Conservation (phyloP, 2,888 invertebrate genomes). For the Drosophila formosana region DNA sequence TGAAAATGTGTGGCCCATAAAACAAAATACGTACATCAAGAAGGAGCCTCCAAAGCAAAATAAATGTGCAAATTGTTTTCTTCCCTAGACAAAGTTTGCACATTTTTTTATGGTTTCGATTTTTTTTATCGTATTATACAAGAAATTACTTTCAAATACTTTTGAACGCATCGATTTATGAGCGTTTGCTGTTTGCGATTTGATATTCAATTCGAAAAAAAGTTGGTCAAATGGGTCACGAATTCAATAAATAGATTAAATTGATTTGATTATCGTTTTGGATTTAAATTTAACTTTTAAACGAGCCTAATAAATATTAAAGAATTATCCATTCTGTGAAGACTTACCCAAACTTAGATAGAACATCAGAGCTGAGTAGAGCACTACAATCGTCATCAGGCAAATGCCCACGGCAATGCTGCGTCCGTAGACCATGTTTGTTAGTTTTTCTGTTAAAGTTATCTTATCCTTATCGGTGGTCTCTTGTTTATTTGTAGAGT, state of each 20-base stretch:
- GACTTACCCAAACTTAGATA: conserved; percentile 84
- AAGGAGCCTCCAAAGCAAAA: conserved; percentile 15
- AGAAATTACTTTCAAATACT: conserved; percentile 70
- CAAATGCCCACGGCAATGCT: conserved; percentile 84
- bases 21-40: conserved; percentile 51
- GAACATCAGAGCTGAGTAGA: conserved; percentile 82
- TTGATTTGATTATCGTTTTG: neutral
- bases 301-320: neutral
- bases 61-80: conserved; percentile 60
- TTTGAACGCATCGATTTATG: conserved; percentile 60
- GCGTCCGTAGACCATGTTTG: conserved; percentile 82
- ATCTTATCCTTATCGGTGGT: conserved; percentile 44
- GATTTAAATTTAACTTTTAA: neutral
- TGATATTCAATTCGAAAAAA: conserved; percentile 9
- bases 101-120: conserved; percentile 49
- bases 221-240: neutral
- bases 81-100: conserved; percentile 44
- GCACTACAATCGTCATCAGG: conserved; percentile 79
- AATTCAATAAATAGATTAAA: conserved; percentile 3
- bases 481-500: conserved; percentile 18
- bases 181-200: conserved; percentile 39
- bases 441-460: conserved; percentile 11
- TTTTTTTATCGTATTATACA: conserved; percentile 50
- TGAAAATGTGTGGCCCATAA: conserved; percentile 53
- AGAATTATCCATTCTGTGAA: neutral